Evolutionary conservation across 2,113 vertebrate species (phyloP), one percentile per base, ranked within the genome.

Genomic region (Neogale vison): DNA sequence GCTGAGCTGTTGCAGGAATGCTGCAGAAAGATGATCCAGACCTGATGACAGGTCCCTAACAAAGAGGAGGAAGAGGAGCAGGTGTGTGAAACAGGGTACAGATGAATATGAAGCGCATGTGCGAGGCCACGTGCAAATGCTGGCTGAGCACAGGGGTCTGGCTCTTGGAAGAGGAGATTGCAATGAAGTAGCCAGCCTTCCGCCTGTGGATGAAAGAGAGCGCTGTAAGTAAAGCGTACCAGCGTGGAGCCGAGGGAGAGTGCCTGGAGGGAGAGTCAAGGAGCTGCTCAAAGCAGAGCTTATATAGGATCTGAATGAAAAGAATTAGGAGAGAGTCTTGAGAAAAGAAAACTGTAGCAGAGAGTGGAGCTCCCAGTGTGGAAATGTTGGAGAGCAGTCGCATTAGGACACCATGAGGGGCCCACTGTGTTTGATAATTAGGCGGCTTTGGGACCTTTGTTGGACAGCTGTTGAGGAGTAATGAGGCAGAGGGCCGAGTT

Each of bases 231-330:
- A 95, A 55, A 69, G 67, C 57, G 5, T 3, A 8, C 11, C 17
- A 0, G 0, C 1, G 0, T 1, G n/a, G 6, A 36, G 47, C 34
- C 39, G 13, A 11, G 52, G 52, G 52, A 55, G 52, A 6, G 8
- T 18, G 42, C 29, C 24, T 6, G 1, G 3, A 18, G 26, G 36
- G 13, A 63, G 5, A 23, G 20, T 50, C 39, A 61, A 42, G 67
- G 26, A 74, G 84, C 55, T 61, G 39, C 20, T 39, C 18, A 34
- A 18, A 85, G 71, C 31, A 52, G 69, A 82, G 13, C 17, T 13
- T 89, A 29, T 26, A 15, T 67, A 93, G 23, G 47, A 61, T 18
- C 42, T 76, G 42, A 63, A 1, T 52, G 15, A 79, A 93, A 42
- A 71, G 45, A 84, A 92, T 21, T 21, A 52, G 57, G 18, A 89